A percentile compares a stretch with the other conserved stretches of the same genome.
Evolutionary conservation across 1,140 invertebrate species (phyloP).

Genomic region (Agrilus planipennis): DNA sequence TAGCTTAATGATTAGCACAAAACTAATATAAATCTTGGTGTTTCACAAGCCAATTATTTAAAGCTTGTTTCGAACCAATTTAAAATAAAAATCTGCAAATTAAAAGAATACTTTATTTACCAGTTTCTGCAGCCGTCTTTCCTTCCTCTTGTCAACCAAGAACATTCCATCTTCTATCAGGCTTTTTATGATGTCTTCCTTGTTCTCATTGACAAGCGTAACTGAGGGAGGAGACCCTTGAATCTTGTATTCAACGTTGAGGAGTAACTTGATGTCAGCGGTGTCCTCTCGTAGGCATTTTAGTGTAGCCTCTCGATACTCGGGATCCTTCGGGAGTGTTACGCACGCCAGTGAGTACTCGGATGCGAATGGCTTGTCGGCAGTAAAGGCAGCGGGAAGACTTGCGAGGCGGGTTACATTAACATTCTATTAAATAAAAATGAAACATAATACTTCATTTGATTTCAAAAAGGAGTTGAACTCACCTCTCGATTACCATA

Average conservation of each 20-base stretch:
- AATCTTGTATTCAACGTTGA: slow-evolving; percentile 61
- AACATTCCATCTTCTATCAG: slow-evolving; percentile 79
- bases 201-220: slow-evolving; percentile 56
- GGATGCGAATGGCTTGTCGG: slow-evolving; percentile 68
- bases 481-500: slow-evolving; percentile 93
- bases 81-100: not conserved
- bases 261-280: slow-evolving; percentile 47
- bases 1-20: too few species aligned
- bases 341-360: slow-evolving; percentile 81
- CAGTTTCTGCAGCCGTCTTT: slow-evolving; percentile 69
- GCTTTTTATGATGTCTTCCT: slow-evolving; percentile 68
- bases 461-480: too few species aligned
- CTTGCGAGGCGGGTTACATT: slow-evolving; percentile 48
- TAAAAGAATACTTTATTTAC: slow-evolving; percentile 30
- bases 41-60: not conserved
- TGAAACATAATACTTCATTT: too few species aligned
- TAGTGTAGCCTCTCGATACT: slow-evolving; percentile 64
- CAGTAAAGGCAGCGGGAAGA: slow-evolving; percentile 65
- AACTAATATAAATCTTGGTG: not conserved
- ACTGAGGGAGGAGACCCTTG: slow-evolving; percentile 52
- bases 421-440: too few species aligned
- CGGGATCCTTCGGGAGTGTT: slow-evolving; percentile 70
- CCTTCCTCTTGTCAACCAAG: slow-evolving; percentile 66
- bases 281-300: slow-evolving; percentile 56
- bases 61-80: not conserved